phyloP scores from a whole-genome alignment of 2,113 vertebrate species.

The Mus pahari region DNA sequence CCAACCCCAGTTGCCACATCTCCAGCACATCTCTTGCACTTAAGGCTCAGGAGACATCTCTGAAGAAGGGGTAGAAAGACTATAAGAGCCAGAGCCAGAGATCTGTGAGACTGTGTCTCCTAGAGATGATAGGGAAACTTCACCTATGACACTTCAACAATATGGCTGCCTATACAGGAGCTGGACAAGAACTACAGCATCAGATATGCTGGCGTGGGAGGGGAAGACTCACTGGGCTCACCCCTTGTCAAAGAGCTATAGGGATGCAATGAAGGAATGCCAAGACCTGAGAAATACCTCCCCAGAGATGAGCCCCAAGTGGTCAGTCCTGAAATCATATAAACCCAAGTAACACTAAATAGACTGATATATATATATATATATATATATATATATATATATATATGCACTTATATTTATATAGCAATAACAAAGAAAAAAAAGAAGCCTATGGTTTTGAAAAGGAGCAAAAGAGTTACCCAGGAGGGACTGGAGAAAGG shows the following conservation, averaged over 20 bases:
- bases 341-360: neutral
- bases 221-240: too few species aligned
- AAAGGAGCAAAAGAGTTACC: too few species aligned
- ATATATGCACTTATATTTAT: neutral
- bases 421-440: neutral
- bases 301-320: neutral
- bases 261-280: neutral
- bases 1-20: neutral
- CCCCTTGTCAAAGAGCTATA: neutral
- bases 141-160: neutral
- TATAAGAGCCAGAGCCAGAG: neutral
- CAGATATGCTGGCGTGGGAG: neutral
- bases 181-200: neutral
- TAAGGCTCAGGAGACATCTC: neutral
- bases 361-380: neutral
- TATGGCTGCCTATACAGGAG: neutral
- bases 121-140: neutral
- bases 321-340: neutral
- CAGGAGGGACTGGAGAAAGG: neutral
- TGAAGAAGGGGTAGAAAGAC: neutral
- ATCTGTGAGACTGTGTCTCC: neutral
- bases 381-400: neutral
- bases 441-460: neutral
- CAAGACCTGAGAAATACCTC: neutral
- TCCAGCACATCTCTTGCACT: too few species aligned